Base-by-base conservation (phyloP, 2,888 invertebrate genomes). In the Augochlorella aurata region DNA sequence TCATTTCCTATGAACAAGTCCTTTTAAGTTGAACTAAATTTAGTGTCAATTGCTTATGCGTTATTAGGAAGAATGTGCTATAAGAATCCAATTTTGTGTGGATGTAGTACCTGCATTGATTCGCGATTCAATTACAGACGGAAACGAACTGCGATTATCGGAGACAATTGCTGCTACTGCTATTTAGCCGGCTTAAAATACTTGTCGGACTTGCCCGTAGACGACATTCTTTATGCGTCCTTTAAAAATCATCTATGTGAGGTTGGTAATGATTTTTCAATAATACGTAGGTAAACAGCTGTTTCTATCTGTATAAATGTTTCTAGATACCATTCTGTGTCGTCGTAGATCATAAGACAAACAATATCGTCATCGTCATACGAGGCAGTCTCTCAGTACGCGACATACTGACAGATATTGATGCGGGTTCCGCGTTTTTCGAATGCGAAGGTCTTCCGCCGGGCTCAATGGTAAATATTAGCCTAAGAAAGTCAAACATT, bases 141-240 rank as follows among this genome's bases (percentile, higher is more conserved):
- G 29, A 94, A 94, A 84, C 93, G 94, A 18, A 95, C 95, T 3
- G 95, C 96, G 87, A 96, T 98, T 65, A 95, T 96, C n/a, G 97
- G 97, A 82, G 98, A 98, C 94, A 98, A 98, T 94, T 98, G 98
- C 93, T 98, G 98, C 93, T 94, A 97, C 90, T 98, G 98, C 94
- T 96, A 98, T 94, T 96, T 97, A 79, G 97, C 98, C 8, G 97
- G 98, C 18, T 96, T 98, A 81, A 96, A 96, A 92, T 96, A 96
- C 91, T 95, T 97, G 90, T 97, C 97, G 1, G 95, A 96, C 86
- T 93, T 97, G 14, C 94, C 95, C 0, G 96, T 96, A 67, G 96
- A 97, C 87, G 97, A 98, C 93, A 96, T 98, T 88, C 95, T 98
- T 79, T 97, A 97, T 93, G 97, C 97, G 49, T 97, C 97, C 9